Evolutionary conservation across 2,113 vertebrate species (phyloP).

Genomic region (Cryptotis parvus): DNA sequence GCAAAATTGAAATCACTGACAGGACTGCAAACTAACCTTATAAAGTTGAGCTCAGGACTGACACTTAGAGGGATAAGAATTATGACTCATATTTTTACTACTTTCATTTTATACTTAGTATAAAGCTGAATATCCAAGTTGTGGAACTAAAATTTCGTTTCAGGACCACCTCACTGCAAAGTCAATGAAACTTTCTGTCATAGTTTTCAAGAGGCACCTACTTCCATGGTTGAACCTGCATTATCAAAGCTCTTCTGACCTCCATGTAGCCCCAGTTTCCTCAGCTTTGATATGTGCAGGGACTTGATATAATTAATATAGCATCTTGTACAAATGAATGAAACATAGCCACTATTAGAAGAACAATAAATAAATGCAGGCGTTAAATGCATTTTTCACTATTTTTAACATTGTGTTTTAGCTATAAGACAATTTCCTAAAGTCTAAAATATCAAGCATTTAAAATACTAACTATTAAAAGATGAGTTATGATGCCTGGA

Average conservation of each 20-base stretch:
- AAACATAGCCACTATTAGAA: neutral
- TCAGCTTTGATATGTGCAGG: neutral
- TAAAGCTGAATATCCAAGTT: neutral
- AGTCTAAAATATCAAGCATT: neutral
- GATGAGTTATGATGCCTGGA: neutral
- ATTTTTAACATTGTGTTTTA: neutral
- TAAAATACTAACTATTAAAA: neutral
- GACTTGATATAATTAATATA: neutral
- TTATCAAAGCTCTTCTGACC: too few species aligned
- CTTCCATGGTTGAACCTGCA: too few species aligned
- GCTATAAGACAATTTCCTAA: neutral
- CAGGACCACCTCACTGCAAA: neutral
- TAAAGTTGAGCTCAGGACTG: fast-evolving
- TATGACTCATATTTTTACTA: neutral
- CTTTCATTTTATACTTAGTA: neutral
- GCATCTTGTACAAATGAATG: neutral
- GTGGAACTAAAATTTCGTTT: too few species aligned
- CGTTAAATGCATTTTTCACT: neutral
- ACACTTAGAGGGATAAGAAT: fast-evolving
- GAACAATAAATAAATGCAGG: neutral
- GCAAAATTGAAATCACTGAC: neutral
- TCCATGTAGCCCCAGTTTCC: fast-evolving
- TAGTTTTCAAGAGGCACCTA: neutral
- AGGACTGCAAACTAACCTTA: neutral
- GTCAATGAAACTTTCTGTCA: neutral